Percentiles rank a stretch among this genome's conserved stretches.
phyloP scores from a whole-genome alignment of 2,797 vertebrate genomes.

The Aselliscus stoliczkanus region DNA sequence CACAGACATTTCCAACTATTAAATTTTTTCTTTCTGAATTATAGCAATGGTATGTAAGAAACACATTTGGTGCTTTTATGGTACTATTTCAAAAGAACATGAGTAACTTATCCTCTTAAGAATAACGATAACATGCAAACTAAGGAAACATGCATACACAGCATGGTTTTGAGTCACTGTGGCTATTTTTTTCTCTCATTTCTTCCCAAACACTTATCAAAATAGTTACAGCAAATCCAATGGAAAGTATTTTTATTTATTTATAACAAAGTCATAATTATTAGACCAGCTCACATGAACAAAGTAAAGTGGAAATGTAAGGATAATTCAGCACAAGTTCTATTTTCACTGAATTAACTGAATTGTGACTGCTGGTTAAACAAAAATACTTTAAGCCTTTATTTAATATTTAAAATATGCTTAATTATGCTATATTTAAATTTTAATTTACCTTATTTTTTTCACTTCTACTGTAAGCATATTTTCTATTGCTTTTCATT shows the following conservation, averaged over 20 bases:
- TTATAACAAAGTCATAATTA: background rate
- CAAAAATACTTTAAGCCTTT: background rate
- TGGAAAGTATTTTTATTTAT: slow-evolving; percentile 50
- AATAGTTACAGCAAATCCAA: slow-evolving; percentile 29
- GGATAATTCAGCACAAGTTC: background rate
- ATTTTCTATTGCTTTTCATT: background rate
- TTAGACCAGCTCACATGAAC: slow-evolving; percentile 3
- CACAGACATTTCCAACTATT: slow-evolving; percentile 9
- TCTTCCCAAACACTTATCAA: slow-evolving; percentile 43
- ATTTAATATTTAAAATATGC: background rate
- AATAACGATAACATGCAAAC: slow-evolving; percentile 5
- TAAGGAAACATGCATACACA: background rate
- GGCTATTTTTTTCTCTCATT: slow-evolving; percentile 18
- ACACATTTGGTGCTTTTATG: slow-evolving; percentile 35
- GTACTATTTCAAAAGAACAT: slow-evolving; percentile 37
- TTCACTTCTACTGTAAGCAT: background rate
- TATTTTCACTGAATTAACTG: slow-evolving; percentile 32
- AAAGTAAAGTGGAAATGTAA: slow-evolving; percentile 30
- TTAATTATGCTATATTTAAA: background rate
- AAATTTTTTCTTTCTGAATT: slow-evolving; percentile 41
- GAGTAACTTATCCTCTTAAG: slow-evolving; percentile 40
- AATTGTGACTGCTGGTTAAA: background rate
- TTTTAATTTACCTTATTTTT: background rate
- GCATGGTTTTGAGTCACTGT: background rate
- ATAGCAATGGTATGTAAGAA: slow-evolving; percentile 17